Percentiles rank a stretch among this genome's conserved stretches.
These are phyloP conservation scores for Prionailurus bengalensis DNA, from an alignment of 2,113 vertebrate genomes.

Conservation along the genomic window DNA sequence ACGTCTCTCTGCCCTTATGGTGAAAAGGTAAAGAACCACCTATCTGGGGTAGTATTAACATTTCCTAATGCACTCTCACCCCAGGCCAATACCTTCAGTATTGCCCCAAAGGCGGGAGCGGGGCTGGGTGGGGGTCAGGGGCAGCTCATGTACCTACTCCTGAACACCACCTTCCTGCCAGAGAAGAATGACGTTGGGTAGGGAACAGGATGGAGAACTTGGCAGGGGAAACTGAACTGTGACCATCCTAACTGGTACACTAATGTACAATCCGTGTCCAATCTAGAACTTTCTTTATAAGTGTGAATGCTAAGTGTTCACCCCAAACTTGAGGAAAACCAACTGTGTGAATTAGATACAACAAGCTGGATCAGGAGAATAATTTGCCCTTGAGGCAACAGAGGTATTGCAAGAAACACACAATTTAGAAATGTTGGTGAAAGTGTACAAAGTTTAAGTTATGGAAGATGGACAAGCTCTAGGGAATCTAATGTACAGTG, in stretches of 20 bases:
- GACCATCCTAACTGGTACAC: neutral
- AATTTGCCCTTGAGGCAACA: neutral
- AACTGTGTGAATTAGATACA: neutral
- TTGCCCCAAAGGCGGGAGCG: accelerated
- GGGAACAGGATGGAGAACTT: neutral
- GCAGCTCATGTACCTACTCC: neutral
- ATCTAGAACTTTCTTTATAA: neutral
- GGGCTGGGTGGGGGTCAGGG: neutral
- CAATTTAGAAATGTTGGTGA: neutral
- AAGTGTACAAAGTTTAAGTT: neutral
- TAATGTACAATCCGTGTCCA: no score
- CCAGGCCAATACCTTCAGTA: neutral
- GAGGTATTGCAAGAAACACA: neutral
- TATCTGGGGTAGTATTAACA: no score
- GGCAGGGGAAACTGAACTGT: neutral
- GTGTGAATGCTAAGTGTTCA: neutral
- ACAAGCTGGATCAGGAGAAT: neutral
- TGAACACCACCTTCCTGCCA: neutral
- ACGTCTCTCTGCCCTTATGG: neutral
- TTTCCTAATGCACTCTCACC: neutral
- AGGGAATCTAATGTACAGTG: neutral
- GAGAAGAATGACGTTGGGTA: neutral
- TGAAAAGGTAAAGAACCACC: neutral
- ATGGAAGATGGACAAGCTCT: neutral
- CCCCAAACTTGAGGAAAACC: neutral